Conservation (phyloP, 2,797 vertebrate species). For the Ctenopoma kingsleyae region DNA sequence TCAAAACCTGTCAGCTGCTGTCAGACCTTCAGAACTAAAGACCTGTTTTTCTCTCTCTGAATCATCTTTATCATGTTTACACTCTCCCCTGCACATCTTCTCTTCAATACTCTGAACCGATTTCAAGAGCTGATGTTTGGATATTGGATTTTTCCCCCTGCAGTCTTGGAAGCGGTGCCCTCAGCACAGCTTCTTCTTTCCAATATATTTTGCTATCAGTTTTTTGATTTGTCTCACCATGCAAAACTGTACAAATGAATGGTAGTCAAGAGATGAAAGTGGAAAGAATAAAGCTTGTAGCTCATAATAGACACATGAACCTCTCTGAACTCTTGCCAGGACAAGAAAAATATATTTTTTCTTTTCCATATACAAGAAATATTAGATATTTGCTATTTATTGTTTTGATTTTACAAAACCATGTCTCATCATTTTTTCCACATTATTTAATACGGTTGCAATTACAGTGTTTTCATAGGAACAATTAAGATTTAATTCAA, state of each 20-base stretch:
- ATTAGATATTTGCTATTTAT: too few relatives aligned
- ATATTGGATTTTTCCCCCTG: slow-evolving; percentile 7
- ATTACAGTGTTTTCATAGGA: not conserved
- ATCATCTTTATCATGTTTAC: slow-evolving; percentile 55
- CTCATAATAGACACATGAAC: not conserved
- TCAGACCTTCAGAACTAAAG: slow-evolving; percentile 39
- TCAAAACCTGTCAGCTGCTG: slow-evolving; percentile 39
- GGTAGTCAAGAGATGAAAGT: not conserved
- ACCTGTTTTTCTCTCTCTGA: slow-evolving; percentile 37
- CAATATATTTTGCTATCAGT: not conserved
- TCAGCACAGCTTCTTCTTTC: slow-evolving; percentile 11
- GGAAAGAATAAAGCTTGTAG: not conserved
- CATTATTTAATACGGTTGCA: not conserved
- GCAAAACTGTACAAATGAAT: not conserved
- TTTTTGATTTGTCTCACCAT: slow-evolving; percentile 3
- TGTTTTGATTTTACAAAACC: too few relatives aligned
- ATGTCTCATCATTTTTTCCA: too few relatives aligned
- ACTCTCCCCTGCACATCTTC: slow-evolving; percentile 12
- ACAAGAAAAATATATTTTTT: not conserved
- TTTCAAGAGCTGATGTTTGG: slow-evolving; percentile 41
- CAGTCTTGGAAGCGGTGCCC: slow-evolving; percentile 5
- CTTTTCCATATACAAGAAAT: not conserved
- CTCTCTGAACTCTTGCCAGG: not conserved
- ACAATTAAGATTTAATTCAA: slow-evolving; percentile 16
- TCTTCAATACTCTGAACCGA: slow-evolving; percentile 9